phyloP scores from a whole-genome alignment of 2,797 vertebrate species.

The Brachyalestes nurse region DNA sequence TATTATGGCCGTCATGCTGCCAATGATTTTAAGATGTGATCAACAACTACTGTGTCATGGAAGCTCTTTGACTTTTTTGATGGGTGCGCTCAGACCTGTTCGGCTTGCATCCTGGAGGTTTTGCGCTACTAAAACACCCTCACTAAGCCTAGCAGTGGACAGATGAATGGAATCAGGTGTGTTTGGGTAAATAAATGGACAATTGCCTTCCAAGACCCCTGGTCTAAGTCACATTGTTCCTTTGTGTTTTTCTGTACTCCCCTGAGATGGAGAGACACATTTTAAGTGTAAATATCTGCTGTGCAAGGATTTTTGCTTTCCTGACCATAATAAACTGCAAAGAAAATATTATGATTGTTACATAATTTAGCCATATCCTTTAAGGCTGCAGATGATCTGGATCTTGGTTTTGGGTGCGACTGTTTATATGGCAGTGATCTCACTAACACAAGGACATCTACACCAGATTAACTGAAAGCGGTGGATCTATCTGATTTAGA shows the following conservation, averaged over 20 bases:
- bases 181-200: too few relatives aligned
- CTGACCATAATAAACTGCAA: background rate
- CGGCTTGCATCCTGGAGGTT: too few relatives aligned
- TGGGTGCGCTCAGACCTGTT: background rate
- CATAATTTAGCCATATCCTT: slow-evolving; percentile 12
- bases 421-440: slow-evolving; percentile 12
- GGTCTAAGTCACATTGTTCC: background rate
- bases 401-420: background rate
- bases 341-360: background rate
- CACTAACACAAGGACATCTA: background rate
- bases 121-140: too few relatives aligned
- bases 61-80: background rate
- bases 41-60: background rate
- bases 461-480: background rate
- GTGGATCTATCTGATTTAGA: background rate
- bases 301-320: background rate
- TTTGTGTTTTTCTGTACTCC: too few relatives aligned
- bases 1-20: background rate
- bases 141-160: too few relatives aligned
- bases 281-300: background rate
- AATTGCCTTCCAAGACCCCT: too few relatives aligned
- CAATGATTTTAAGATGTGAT: slow-evolving; percentile 1
- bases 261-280: too few relatives aligned
- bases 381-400: background rate
- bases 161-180: too few relatives aligned